Percentiles rank a stretch among this genome's conserved stretches.
These are phyloP conservation scores for Ellobius talpinus DNA, from an alignment of 2,113 vertebrate genomes.

Conservation along the genomic window DNA sequence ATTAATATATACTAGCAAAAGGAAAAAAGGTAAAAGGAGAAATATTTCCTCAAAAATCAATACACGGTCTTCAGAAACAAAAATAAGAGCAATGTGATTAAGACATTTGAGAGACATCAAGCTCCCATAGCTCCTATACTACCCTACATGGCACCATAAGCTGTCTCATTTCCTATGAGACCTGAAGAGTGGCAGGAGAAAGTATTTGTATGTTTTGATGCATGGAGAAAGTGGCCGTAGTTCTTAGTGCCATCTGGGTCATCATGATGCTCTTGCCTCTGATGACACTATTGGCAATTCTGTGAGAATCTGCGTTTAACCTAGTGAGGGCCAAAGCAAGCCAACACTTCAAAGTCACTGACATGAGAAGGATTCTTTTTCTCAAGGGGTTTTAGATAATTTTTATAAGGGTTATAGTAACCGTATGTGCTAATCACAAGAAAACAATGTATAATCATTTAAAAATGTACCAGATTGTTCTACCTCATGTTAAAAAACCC, in stretches of 20 bases:
- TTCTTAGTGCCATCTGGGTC: constrained; percentile 34
- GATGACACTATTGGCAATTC: constrained; percentile 71
- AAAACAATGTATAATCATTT: not conserved
- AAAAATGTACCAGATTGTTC: constrained; percentile 41
- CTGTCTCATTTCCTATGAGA: not conserved
- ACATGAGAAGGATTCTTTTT: constrained; percentile 65
- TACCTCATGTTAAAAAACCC: constrained; percentile 38
- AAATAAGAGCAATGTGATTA: constrained; percentile 36
- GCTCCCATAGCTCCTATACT: not conserved
- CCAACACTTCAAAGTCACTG: constrained; percentile 69
- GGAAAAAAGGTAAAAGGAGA: not conserved
- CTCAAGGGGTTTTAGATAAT: constrained; percentile 58
- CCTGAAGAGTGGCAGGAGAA: not conserved
- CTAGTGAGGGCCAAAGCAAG: constrained; percentile 61
- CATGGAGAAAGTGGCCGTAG: constrained; percentile 2
- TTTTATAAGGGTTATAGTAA: not conserved
- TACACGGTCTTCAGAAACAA: constrained; percentile 39
- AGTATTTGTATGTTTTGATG: constrained; percentile 55
- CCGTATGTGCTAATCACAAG: constrained; percentile 67
- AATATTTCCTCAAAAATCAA: constrained; percentile 48
- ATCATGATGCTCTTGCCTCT: not conserved
- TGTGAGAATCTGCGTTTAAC: constrained; percentile 74
- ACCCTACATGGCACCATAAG: constrained; percentile 17
- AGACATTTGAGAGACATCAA: constrained; percentile 35
- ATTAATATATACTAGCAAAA: not conserved